Evolutionary conservation across 1,140 invertebrate species (phyloP), one percentile per base, ranked within the genome.

Genomic region (Brachystomella parvula): DNA sequence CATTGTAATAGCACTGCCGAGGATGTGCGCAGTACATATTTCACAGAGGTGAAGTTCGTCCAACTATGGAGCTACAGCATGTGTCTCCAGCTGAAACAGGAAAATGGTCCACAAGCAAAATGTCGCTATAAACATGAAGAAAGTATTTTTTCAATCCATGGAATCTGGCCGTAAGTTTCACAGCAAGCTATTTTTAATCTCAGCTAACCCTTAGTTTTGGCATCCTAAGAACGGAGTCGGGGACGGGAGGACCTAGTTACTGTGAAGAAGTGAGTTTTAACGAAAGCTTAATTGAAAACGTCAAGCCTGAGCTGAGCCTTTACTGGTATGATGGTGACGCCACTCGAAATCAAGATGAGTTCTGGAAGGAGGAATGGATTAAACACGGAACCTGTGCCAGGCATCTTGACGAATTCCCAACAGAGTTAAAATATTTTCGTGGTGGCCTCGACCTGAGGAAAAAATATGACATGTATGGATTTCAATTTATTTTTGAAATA

Each of bases 61-160:
- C 71, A 72, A 39, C 1, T 56, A n/a, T 72, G 71, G 71, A 66
- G 71, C 15, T 64, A 67, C 39, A 56, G 32, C 17, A 32, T 49
- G 21, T 72, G 71, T 61, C 62, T 69, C 3, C 67, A 72, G 60
- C 70, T 72, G 39, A 67, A 69, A 57, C 29, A 64, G 12, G 28
- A 68, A 26, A 24, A 47, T 1, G 32, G 30, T 49, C 32, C 44
- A n/a, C 44, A 61, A 28, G 47, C 29, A 12, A 56, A 17, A 24
- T 72, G 71, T 47, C 44, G 67, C 28, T 72, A 65, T 63, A 68
- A 72, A 61, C 59, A 47, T 28, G 58, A 65, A 47, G 65, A 67
- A 3, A 66, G 67, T 0, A 65, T 72, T 61, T 72, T 67, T 67
- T 69, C 71, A 35, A 68, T 72, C 30, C 71, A 72, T 68, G 71